Evolutionary conservation across 2,888 invertebrate species (phyloP), one percentile per base, ranked within the genome.

Genomic region (Crioceris asparagi): DNA sequence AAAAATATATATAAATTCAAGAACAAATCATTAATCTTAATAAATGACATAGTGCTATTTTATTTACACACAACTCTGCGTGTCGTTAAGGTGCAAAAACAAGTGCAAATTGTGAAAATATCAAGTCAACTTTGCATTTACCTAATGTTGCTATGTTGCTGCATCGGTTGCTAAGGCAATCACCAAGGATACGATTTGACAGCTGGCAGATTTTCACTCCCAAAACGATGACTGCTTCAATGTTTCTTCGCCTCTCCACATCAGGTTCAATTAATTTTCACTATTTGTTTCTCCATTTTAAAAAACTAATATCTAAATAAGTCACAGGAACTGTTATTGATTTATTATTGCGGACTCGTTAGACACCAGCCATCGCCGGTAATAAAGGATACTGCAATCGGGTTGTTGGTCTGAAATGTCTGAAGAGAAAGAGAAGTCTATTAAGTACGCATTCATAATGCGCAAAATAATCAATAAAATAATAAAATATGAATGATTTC

Each of bases 91-190:
- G 27, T 27, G 27, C 27, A 25, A 40, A 31, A 33, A 40, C 31
- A 35, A 32, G 46, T 47, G 45, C 45, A 44, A 45, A 40, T 37
- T 43, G 35, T 35, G 39, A 38, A 46, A 40, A 41, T 40, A 37
- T 39, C 33, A 29, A 37, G 32, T 36, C 38, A 46, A 53, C 49
- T 53, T 53, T 44, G 49, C 51, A 50, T 59, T 62, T 62, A 62
- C 61, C 62, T 61, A 59, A 54, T 59, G 62, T 62, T 60, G 57
- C 59, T 62, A 62, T 65, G 65, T 66, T 66, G 65, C 64, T 65
- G 64, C 64, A 64, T 64, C 58, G 62, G 66, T 65, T 65, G 65
- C 65, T 65, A 61, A 55, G 61, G 60, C 60, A 57, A 61, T 65
- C 64, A 53, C 66, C 65, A 65, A 65, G 65, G 65, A 65, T 65